Evolutionary conservation across 2,888 invertebrate genomes (phyloP).

Genomic region (Caenorhabditis macrosperma): DNA sequence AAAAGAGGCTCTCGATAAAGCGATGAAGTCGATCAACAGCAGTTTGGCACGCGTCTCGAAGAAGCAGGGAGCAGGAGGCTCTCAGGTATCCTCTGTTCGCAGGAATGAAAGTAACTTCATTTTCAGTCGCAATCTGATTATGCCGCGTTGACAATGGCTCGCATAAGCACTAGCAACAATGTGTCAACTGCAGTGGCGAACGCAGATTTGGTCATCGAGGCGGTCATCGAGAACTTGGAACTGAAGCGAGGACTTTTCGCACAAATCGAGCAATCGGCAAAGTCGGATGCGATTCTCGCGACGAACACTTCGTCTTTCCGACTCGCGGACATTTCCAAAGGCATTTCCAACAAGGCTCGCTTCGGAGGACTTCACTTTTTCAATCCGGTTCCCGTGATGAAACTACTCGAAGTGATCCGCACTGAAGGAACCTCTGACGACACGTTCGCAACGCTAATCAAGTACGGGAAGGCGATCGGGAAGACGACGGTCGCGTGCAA

Average conservation of each 20-base stretch:
- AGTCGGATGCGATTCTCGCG: constrained; percentile 86
- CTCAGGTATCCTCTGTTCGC: not conserved
- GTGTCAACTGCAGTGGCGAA: constrained; percentile 84
- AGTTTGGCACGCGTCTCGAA: constrained; percentile 88
- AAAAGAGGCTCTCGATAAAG: constrained; percentile 86
- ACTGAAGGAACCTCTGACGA: constrained; percentile 87
- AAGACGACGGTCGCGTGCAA: constrained; percentile 91
- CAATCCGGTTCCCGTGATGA: constrained; percentile 93
- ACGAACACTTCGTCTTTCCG: constrained; percentile 92
- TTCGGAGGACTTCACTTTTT: constrained; percentile 95
- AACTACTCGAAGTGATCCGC: constrained; percentile 88
- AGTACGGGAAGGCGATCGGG: constrained; percentile 89
- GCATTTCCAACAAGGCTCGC: constrained; percentile 84
- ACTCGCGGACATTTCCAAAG: constrained; percentile 87
- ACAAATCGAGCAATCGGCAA: constrained; percentile 84
- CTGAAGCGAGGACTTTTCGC: constrained; percentile 87
- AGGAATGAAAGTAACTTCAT: not conserved
- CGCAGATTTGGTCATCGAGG: constrained; percentile 86
- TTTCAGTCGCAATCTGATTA: constrained; percentile 39
- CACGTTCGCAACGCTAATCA: constrained; percentile 86
- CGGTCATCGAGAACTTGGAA: constrained; percentile 89
- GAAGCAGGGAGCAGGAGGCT: constrained; percentile 56
- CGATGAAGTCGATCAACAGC: constrained; percentile 84
- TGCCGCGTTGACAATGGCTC: constrained; percentile 84
- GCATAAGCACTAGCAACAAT: constrained; percentile 85